Evolutionary conservation across 2,113 vertebrate species (phyloP).

Genomic region (Lepus europaeus): DNA sequence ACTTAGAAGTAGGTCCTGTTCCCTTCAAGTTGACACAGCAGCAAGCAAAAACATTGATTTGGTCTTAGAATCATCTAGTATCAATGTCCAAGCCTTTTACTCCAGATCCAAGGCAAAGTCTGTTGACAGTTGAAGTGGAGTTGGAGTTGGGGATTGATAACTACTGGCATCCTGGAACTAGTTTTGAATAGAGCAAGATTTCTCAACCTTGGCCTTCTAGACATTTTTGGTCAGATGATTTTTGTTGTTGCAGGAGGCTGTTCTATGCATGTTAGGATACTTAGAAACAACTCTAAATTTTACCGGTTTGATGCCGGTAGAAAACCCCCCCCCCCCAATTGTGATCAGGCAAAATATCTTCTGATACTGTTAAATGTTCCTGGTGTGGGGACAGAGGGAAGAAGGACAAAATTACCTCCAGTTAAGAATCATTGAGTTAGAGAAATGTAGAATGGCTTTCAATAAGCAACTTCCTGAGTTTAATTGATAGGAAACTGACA

Average conservation of each 20-base stretch:
- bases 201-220: not conserved
- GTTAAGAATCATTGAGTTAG: not conserved
- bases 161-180: not conserved
- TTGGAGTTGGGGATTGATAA: rapidly evolving
- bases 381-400: too few relatives aligned
- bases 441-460: not conserved
- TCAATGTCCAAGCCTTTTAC: not conserved
- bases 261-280: not conserved
- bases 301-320: not conserved
- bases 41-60: not conserved
- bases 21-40: not conserved
- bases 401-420: not conserved
- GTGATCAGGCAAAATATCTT: not conserved
- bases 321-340: not conserved
- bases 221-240: not conserved
- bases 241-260: not conserved
- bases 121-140: not conserved
- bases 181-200: not conserved
- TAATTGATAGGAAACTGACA: not conserved
- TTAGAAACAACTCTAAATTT: not conserved
- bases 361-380: not conserved
- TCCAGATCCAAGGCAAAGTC: not conserved
- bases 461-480: not conserved
- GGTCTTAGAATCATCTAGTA: not conserved
- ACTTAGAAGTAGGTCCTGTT: not conserved